Evolutionary conservation across 2,797 vertebrate genomes (phyloP), one percentile per base, ranked within the genome.

Genomic region (Sebastes baramenuke): DNA sequence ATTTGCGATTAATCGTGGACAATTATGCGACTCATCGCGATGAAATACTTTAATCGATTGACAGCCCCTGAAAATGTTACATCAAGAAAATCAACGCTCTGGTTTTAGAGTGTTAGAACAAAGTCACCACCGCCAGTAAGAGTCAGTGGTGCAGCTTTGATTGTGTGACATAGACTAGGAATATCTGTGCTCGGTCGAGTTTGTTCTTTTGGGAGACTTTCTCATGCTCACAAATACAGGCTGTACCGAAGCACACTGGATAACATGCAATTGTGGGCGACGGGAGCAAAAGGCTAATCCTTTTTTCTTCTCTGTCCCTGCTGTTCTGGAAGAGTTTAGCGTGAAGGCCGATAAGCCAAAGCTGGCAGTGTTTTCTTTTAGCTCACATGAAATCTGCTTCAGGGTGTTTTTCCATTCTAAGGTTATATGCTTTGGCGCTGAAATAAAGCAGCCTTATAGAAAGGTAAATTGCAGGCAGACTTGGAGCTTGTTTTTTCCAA

Each of bases 271-370:
- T 36, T 68, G 34, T 68, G 6, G 25, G 55, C 6, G 2, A 85
- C 78, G 36, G 59, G 65, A 80, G 66, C 74, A 72, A 72, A 72
- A 65, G 72, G 12, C 66, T 75, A 71, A 88, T 81, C 59, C 30
- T n/a, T 36, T 36, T 78, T 59, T 46, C 42, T 18, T 66, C 58
- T 6, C 59, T 25, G 58, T 60, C 52, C 46, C 46, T 8, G 38
- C 42, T 65, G 49, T 73, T 73, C 58, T 70, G 18, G 34, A 30
- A 30, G 67, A 81, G 29, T 74, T 87, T 42, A 78, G 70, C 14
- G 8, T 60, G 62, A 72, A 55, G 38, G 64, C 27, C 1, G 4
- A 81, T 77, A 65, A 72, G 36, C 60, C 68, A 67, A 64, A 80
- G 42, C 72, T 81, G 27, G 27, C 20, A 12, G 64, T 59, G 46